phyloP scores from a whole-genome alignment of 2,888 invertebrate genomes.

The Ectobius pallidus region DNA sequence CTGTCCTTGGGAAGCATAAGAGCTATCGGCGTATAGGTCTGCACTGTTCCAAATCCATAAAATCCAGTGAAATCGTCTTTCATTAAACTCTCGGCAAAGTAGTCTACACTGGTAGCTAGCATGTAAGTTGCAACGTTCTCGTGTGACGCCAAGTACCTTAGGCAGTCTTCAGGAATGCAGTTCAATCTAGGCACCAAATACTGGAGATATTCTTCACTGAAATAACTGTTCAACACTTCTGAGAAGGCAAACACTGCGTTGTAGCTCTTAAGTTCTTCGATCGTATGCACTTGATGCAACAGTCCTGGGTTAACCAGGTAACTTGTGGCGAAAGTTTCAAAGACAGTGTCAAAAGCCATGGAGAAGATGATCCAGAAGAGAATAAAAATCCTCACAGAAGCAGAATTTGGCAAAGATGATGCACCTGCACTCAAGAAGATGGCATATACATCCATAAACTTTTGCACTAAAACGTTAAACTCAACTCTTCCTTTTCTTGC shows the following conservation, averaged over 20 bases:
- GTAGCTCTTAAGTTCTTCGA: not conserved
- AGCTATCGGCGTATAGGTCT: too few relatives aligned
- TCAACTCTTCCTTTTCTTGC: not conserved
- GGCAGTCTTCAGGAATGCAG: too few relatives aligned
- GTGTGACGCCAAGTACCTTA: too few relatives aligned
- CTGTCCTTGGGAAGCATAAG: too few relatives aligned
- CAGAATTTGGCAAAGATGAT: not conserved
- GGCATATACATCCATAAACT: not conserved
- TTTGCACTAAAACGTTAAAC: not conserved
- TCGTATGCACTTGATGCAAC: not conserved
- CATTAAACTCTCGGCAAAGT: too few relatives aligned
- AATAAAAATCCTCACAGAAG: not conserved
- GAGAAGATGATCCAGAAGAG: not conserved
- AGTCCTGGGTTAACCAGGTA: not conserved
- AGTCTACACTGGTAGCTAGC: too few relatives aligned
- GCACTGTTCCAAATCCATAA: too few relatives aligned
- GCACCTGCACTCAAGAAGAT: not conserved
- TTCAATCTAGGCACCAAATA: too few relatives aligned
- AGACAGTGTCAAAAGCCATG: constrained; percentile 5
- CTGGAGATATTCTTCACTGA: not conserved
- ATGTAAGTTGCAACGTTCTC: too few relatives aligned
- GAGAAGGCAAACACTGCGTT: not conserved
- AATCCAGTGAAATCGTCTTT: too few relatives aligned
- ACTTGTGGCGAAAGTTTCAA: not conserved
- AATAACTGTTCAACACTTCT: not conserved